phyloP scores from a whole-genome alignment of 2,113 vertebrate species.

The Lagopus muta region DNA sequence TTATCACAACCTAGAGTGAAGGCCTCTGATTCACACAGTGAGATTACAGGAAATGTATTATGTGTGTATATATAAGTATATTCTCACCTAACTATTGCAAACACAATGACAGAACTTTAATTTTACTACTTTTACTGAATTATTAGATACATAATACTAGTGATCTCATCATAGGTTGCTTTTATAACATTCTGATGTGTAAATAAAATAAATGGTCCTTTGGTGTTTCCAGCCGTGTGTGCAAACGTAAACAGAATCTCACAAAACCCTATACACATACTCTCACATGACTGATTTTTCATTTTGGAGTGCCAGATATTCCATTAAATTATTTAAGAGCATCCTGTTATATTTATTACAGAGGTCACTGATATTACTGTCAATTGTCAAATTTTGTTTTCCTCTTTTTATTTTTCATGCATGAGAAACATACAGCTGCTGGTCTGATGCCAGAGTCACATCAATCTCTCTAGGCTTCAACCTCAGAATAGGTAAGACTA shows the following conservation, averaged over 20 bases:
- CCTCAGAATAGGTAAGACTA: slow-evolving; percentile 78
- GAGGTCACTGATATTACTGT: slow-evolving; percentile 68
- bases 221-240: background rate
- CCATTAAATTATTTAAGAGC: slow-evolving; percentile 77
- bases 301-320: slow-evolving; percentile 66
- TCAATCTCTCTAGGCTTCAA: slow-evolving; percentile 75
- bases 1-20: background rate
- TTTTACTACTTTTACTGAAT: background rate
- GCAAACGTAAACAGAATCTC: background rate
- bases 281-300: slow-evolving; percentile 56
- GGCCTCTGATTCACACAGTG: background rate
- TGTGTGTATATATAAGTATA: accelerated
- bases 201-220: slow-evolving; percentile 1
- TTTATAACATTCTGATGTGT: background rate
- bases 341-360: slow-evolving; percentile 78
- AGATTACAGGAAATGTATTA: background rate
- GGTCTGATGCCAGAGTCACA: slow-evolving; percentile 63
- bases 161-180: background rate
- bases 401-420: slow-evolving; percentile 80
- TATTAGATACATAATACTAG: background rate
- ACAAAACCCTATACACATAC: background rate
- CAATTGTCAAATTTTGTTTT: slow-evolving; percentile 77
- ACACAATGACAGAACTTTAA: background rate
- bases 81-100: background rate
- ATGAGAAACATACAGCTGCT: slow-evolving; percentile 66